These are phyloP conservation scores for Phalera bucephala DNA, from an alignment of 2,888 invertebrate species.

Conservation along the genomic window DNA sequence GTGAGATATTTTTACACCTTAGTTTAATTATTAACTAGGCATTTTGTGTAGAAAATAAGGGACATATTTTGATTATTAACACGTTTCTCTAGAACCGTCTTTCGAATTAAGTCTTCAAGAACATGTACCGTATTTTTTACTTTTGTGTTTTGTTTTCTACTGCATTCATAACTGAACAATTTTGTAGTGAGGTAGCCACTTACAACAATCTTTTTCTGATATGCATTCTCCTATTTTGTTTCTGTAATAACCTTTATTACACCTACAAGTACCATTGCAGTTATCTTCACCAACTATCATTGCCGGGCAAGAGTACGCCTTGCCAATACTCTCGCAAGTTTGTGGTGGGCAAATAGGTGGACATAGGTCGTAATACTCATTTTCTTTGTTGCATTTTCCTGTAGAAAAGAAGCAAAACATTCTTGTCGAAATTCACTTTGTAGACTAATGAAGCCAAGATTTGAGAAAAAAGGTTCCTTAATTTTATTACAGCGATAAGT, in stretches of 20 bases:
- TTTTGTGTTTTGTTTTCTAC: too few species aligned
- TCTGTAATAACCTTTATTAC: constrained; percentile 15
- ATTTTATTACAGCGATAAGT: too few species aligned
- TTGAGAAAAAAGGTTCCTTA: too few species aligned
- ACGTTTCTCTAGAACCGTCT: too few species aligned
- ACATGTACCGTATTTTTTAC: too few species aligned
- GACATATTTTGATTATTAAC: too few species aligned
- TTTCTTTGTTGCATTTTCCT: constrained; percentile 14
- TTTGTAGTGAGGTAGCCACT: constrained; percentile 1
- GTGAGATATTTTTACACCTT: too few species aligned
- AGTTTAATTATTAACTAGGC: too few species aligned
- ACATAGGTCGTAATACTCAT: constrained; percentile 21
- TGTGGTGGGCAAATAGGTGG: constrained; percentile 21
- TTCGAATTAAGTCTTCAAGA: too few species aligned
- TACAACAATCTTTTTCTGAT: constrained; percentile 13
- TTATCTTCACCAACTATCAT: constrained; percentile 2
- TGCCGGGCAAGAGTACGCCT: constrained; percentile 10
- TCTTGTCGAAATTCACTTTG: not conserved
- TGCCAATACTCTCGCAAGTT: constrained; percentile 22
- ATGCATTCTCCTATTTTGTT: constrained; percentile 20
- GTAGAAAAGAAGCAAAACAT: constrained; percentile 6
- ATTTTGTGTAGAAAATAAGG: too few species aligned
- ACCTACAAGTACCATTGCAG: constrained; percentile 18
- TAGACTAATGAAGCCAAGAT: too few species aligned
- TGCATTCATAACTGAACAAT: too few species aligned